Evolutionary conservation across 2,888 invertebrate genomes (phyloP), one percentile per base, ranked within the genome.

Genomic region (Punctoribates punctum): DNA sequence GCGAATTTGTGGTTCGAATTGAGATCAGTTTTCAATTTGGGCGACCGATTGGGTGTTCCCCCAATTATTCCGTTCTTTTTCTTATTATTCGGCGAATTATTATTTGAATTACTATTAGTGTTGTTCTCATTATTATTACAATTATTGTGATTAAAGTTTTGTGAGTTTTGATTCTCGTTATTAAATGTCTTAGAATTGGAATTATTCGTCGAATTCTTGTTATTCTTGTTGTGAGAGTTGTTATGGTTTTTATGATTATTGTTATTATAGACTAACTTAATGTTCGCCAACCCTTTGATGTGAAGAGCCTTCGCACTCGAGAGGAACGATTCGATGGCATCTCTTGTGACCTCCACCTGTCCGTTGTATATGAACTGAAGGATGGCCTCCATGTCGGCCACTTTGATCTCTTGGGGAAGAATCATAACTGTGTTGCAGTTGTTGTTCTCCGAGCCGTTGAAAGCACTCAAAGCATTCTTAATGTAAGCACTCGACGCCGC

Each of bases 351-450:
- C 25, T 76, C 76, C 9, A 76, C 76, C 46, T 76, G 76, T 17
- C 76, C 76, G 57, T 76, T 73, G 54, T 76, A 76, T 20, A 76
- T 73, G 34, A 76, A 76, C 23, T 62, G 73, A n/a, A 76, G 73
- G n/a, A 76, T 76, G n/a, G 76, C 76, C 25, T 76, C 76, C 76
- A 76, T 76, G 54, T 76, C 76, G 13, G 17, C n/a, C 57, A 76
- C 57, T 51, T 57, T 48, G 20, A 76, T 73, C 13, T 76, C 76
- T 25, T 46, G 51, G 2, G 76, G 76, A 17, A 76, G 25, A 25
- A 76, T 76, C 76, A 76, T 76, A 9, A 76, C 57, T n/a, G 76
- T 76, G 29, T 76, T 76, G 27, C 75, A 75, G 29, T 75, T 75
- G 27, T 75, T 75, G 25, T 75, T 27, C 8, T 70, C 57, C 27